A percentile compares a stretch with the other conserved stretches of the same genome.
Conservation (phyloP, 2,888 invertebrate genomes). For the Dynastes tityus region DNA sequence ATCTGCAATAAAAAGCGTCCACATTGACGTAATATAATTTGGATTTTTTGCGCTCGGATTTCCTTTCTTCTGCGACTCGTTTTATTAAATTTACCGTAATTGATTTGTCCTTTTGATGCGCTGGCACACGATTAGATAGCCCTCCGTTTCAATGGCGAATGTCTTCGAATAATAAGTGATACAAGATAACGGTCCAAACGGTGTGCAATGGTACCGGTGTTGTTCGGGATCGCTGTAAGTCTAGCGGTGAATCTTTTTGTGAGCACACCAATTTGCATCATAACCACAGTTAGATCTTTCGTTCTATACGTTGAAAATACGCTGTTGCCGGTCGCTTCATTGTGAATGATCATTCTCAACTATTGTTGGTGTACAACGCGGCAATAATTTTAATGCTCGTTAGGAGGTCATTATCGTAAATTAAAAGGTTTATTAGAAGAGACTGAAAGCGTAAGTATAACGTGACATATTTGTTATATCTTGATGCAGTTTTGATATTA, state of each 20-base stretch:
- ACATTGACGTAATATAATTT: slow-evolving; percentile 9
- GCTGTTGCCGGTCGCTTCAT: neutral
- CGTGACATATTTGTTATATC: too few species aligned
- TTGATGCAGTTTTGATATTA: neutral
- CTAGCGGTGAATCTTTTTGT: slow-evolving; percentile 44
- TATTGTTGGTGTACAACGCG: neutral
- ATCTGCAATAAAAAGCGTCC: neutral
- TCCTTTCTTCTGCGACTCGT: slow-evolving; percentile 15
- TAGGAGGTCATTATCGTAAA: neutral
- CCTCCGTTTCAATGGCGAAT: neutral
- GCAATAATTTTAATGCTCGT: neutral
- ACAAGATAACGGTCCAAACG: slow-evolving; percentile 6
- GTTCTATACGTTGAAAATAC: neutral
- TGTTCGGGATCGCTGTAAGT: slow-evolving; percentile 6
- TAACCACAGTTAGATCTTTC: slow-evolving; percentile 25
- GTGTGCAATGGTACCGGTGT: slow-evolving; percentile 5
- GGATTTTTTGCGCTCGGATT: neutral
- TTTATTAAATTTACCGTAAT: slow-evolving; percentile 33
- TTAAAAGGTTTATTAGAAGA: neutral
- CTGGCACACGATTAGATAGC: slow-evolving; percentile 4
- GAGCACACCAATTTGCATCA: slow-evolving; percentile 34
- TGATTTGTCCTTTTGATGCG: slow-evolving; percentile 13
- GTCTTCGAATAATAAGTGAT: neutral
- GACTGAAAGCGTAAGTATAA: neutral
- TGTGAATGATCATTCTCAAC: neutral